Percentiles rank a stretch among this genome's conserved stretches.
These are phyloP conservation scores for Phania funesta DNA, from an alignment of 2,888 invertebrate genomes.

Conservation along the genomic window DNA sequence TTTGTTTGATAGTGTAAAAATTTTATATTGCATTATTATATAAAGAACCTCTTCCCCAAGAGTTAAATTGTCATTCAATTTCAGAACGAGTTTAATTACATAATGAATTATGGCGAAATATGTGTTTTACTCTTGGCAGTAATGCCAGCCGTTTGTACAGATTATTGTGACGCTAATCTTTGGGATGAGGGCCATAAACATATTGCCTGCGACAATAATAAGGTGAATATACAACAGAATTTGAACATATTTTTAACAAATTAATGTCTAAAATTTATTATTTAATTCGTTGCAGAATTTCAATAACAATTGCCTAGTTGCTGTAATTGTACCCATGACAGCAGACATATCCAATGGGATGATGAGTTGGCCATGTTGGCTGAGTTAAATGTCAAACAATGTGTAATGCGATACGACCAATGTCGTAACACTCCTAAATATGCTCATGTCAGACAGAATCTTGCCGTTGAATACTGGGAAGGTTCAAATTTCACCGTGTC, in stretches of 20 bases:
- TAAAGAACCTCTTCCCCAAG: not conserved
- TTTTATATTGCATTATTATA: not conserved
- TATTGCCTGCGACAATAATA: constrained; percentile 73
- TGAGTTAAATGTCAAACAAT: constrained; percentile 71
- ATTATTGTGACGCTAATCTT: not conserved
- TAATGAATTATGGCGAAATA: not conserved
- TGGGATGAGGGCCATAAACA: constrained; percentile 66
- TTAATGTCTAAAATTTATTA: too few relatives aligned
- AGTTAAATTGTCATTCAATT: not conserved
- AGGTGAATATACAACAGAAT: too few relatives aligned
- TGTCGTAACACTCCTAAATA: constrained; percentile 73
- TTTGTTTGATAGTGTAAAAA: not conserved
- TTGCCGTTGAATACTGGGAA: constrained; percentile 69
- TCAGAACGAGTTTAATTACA: not conserved
- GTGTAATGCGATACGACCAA: constrained; percentile 71
- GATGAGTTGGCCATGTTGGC: constrained; percentile 73
- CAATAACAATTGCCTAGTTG: too few relatives aligned
- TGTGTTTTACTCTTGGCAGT: constrained; percentile 54
- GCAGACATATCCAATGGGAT: constrained; percentile 73
- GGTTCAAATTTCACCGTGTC: constrained; percentile 37
- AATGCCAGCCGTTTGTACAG: not conserved
- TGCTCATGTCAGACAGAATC: constrained; percentile 73
- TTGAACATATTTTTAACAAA: too few relatives aligned
- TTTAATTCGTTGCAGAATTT: too few relatives aligned
- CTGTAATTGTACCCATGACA: too few relatives aligned